Base-by-base conservation (phyloP, 2,888 invertebrate genomes). In the Ormia ochracea region DNA sequence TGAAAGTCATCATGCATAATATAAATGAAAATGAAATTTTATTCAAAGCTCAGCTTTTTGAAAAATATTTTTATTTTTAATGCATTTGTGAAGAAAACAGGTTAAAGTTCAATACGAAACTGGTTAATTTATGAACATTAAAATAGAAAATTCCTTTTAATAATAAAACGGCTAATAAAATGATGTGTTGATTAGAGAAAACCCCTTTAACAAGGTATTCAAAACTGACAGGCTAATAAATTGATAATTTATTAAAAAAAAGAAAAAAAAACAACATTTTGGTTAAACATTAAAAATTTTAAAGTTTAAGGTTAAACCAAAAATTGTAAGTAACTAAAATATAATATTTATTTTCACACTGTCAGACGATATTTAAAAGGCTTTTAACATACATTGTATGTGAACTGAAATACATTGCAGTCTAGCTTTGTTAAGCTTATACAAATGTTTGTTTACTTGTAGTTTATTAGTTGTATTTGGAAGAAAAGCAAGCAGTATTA, bases 1-100 rank as follows among this genome's bases (percentile, higher is more conserved):
- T 72, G 77, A 78, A 78, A 78, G 77, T 78, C 19, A 28, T 17
- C 21, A 58, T 12, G 17, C 36, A 21, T 19, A 14, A 14, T 9
- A 43, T 63, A 38, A 21, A n/a, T 5, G 26, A 45, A 33, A 43
- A 7, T 12, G n/a, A 21, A 1, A 54, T 36, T 7, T 33, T 21
- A 0, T 6, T 52, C 31, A 19, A 65, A 36, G 54, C 14, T 21
- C n/a, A 38, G 52, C 26, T 28, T 45, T 45, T 21, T 41, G 58
- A 59, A 48, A 26, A 59, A 58, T 26, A 58, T 21, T 58, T 69
- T 66, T 14, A 12, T 12, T 41, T 54, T 33, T 33, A 26, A 33
- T 14, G n/a, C 9, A 50, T 23, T 63, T 28, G 19, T 19, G 4
- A 43, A 45, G 19, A 48, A 19, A 65, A 36, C 19, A 45, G 12